Conservation (phyloP, 1,140 invertebrate species). For the Pachypeltis micranthus region DNA sequence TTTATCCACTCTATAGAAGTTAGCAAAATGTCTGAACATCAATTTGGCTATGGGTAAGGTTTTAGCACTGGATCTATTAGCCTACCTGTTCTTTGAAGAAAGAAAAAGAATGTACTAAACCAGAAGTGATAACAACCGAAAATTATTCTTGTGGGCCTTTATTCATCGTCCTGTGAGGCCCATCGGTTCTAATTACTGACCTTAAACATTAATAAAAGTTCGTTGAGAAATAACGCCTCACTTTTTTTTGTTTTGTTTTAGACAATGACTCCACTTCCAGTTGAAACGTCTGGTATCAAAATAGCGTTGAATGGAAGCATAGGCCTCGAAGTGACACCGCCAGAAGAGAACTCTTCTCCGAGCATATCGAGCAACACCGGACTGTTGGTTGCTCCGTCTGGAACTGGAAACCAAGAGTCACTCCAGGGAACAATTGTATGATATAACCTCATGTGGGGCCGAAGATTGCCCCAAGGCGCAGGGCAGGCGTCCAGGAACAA, state of each 20-base stretch:
- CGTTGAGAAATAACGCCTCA: too few species aligned
- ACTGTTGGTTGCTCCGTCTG: slow-evolving; percentile 36
- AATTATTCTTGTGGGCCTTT: too few species aligned
- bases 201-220: too few species aligned
- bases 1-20: too few species aligned
- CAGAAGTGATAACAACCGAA: too few species aligned
- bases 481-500: slow-evolving; percentile 53
- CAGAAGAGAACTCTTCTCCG: slow-evolving; percentile 50
- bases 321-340: slow-evolving; percentile 70
- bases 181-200: too few species aligned
- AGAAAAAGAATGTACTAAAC: too few species aligned
- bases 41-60: too few species aligned
- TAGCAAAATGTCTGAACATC: too few species aligned
- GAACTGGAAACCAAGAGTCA: slow-evolving; percentile 50
- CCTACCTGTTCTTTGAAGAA: too few species aligned
- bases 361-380: slow-evolving; percentile 41
- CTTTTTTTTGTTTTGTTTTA: slow-evolving; percentile 9
- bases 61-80: too few species aligned
- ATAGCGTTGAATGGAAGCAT: slow-evolving; percentile 75
- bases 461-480: slow-evolving; percentile 39
- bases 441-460: slow-evolving; percentile 83
- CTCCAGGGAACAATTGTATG: slow-evolving; percentile 81
- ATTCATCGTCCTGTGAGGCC: too few species aligned
- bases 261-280: slow-evolving; percentile 22
- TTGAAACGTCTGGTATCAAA: slow-evolving; percentile 52